These are phyloP conservation scores for Lacerta viridis DNA, from an alignment of 2,797 vertebrate species.

Conservation along the genomic window DNA sequence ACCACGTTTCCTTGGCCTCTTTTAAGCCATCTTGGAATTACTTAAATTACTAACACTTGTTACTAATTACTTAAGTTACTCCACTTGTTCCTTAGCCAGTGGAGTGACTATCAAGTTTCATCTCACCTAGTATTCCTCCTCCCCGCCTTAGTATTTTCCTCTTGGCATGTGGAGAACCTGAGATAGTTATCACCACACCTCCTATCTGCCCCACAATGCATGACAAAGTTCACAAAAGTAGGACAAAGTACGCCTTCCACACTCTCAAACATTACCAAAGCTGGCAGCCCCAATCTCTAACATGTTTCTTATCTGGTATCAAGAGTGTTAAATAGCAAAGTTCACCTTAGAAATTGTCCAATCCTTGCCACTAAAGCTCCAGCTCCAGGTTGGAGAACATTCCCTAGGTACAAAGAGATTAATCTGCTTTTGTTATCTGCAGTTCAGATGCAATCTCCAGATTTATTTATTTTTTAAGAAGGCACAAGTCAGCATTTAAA, in stretches of 20 bases:
- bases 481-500: accelerated
- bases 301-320: neutral
- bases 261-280: slow-evolving; percentile 24
- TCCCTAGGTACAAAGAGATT: slow-evolving; percentile 82
- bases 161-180: neutral
- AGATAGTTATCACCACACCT: neutral
- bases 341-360: slow-evolving; percentile 93
- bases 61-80: neutral
- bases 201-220: neutral
- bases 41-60: too few species aligned
- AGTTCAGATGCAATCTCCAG: neutral
- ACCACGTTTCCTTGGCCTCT: neutral
- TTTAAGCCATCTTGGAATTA: neutral
- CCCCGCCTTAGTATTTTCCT: too few species aligned
- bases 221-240: neutral
- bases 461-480: too few species aligned
- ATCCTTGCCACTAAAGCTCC: slow-evolving; percentile 88
- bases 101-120: neutral
- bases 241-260: neutral
- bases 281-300: slow-evolving; percentile 14
- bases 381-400: slow-evolving; percentile 94
- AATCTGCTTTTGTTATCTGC: neutral
- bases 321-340: neutral
- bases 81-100: neutral
- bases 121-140: neutral